A percentile compares a stretch with the other conserved stretches of the same genome.
Evolutionary conservation across 2,888 invertebrate genomes (phyloP).

Genomic region (Ischnura elegans): DNA sequence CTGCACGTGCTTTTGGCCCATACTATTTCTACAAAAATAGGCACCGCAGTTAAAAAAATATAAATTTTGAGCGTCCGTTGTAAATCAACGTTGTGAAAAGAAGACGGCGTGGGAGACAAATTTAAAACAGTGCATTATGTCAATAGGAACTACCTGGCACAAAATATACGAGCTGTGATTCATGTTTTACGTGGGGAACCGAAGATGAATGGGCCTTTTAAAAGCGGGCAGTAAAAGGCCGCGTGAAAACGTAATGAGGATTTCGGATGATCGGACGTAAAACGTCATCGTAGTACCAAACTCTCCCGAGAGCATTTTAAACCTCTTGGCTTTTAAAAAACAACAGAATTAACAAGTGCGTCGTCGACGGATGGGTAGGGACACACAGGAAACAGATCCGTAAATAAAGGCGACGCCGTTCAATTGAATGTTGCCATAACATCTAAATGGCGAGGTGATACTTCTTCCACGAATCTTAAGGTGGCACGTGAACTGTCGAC

Average conservation of each 20-base stretch:
- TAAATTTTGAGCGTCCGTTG: not conserved
- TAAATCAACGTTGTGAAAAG: not conserved
- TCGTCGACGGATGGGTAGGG: slow-evolving; percentile 5
- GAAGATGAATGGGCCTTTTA: not conserved
- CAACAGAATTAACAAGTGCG: not conserved
- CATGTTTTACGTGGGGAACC: not conserved
- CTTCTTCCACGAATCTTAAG: not conserved
- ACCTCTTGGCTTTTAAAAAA: slow-evolving; percentile 8
- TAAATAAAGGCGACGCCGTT: slow-evolving; percentile 20
- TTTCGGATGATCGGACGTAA: not conserved
- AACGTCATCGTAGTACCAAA: not conserved
- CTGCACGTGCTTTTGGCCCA: not conserved
- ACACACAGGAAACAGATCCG: not conserved
- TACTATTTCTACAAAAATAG: not conserved
- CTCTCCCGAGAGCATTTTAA: not conserved
- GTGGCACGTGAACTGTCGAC: not conserved
- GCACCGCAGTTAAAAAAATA: not conserved
- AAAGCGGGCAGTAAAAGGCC: not conserved
- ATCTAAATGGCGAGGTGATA: slow-evolving; percentile 33
- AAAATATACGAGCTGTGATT: not conserved
- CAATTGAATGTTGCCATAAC: slow-evolving; percentile 33
- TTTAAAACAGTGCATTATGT: not conserved
- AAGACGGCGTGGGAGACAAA: not conserved
- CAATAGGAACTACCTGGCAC: not conserved
- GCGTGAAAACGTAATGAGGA: not conserved